Evolutionary conservation across 2,888 invertebrate genomes (phyloP).

Genomic region (Epinotia demarniana): DNA sequence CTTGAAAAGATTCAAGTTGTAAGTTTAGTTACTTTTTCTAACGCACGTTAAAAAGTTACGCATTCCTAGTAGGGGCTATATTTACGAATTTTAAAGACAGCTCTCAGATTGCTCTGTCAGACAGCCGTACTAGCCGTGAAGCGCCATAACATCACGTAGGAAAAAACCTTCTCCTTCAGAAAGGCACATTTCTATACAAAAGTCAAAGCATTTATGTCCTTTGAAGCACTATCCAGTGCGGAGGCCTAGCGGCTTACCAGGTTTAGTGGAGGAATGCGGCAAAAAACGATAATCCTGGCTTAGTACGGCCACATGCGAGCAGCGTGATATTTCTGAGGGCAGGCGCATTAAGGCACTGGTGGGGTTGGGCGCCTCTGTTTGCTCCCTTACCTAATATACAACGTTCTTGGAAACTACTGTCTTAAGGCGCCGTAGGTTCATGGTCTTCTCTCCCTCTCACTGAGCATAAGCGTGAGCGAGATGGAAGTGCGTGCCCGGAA

Average conservation of each 20-base stretch:
- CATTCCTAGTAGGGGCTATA: too few relatives aligned
- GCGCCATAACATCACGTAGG: constrained; percentile 16
- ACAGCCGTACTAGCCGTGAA: background rate
- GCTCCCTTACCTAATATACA: background rate
- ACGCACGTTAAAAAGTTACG: too few relatives aligned
- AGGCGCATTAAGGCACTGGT: constrained; percentile 37
- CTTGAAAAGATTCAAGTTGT: too few relatives aligned
- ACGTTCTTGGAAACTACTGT: too few relatives aligned
- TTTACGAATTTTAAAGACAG: too few relatives aligned
- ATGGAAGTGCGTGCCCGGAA: too few relatives aligned
- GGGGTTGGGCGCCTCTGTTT: constrained; percentile 2
- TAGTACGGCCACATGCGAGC: constrained; percentile 43
- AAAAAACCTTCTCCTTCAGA: constrained; percentile 10
- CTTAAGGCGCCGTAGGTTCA: too few relatives aligned
- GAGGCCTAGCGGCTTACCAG: constrained; percentile 45
- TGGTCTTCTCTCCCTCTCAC: too few relatives aligned
- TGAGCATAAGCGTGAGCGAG: too few relatives aligned
- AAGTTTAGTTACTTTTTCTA: too few relatives aligned
- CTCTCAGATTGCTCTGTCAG: background rate
- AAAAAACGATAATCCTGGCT: constrained; percentile 48
- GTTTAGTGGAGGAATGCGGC: constrained; percentile 45
- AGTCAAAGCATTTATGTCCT: constrained; percentile 19
- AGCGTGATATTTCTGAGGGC: constrained; percentile 47
- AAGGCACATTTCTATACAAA: background rate
- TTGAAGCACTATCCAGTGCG: constrained; percentile 21